A percentile compares a stretch with the other conserved stretches of the same genome.
Conservation (phyloP, 2,113 vertebrate genomes). For the Elephas maximus region DNA sequence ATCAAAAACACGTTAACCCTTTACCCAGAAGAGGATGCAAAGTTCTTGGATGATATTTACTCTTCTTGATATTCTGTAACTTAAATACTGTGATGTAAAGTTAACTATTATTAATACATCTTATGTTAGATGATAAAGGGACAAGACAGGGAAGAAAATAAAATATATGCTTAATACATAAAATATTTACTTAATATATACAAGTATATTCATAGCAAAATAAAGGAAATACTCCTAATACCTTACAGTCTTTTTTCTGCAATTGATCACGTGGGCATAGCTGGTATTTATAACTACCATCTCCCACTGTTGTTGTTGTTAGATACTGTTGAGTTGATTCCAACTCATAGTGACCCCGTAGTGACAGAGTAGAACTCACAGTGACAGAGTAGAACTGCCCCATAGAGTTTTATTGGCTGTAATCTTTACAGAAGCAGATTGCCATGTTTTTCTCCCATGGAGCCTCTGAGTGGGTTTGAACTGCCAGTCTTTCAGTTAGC, state of each 20-base stretch:
- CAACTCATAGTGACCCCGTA: background rate
- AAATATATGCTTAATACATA: background rate
- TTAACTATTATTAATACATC: slow-evolving; percentile 33
- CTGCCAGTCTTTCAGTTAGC: background rate
- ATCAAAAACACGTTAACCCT: background rate
- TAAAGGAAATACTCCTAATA: background rate
- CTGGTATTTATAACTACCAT: background rate
- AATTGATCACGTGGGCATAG: background rate
- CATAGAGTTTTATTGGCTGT: background rate
- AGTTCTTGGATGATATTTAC: background rate
- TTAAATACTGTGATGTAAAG: slow-evolving; percentile 11
- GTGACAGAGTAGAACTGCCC: background rate
- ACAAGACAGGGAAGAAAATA: background rate
- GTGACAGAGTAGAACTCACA: no score
- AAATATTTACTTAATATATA: background rate
- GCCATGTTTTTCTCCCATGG: background rate
- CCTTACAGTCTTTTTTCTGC: slow-evolving; percentile 11
- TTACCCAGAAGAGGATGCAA: background rate
- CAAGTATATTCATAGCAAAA: background rate
- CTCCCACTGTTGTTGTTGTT: no score
- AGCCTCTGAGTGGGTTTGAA: background rate
- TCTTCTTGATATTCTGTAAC: slow-evolving; percentile 14
- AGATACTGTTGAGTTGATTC: background rate
- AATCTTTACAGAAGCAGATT: background rate
- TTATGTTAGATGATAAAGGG: background rate